Conservation (phyloP, 2,797 vertebrate species). For the Heliangelus exortis region DNA sequence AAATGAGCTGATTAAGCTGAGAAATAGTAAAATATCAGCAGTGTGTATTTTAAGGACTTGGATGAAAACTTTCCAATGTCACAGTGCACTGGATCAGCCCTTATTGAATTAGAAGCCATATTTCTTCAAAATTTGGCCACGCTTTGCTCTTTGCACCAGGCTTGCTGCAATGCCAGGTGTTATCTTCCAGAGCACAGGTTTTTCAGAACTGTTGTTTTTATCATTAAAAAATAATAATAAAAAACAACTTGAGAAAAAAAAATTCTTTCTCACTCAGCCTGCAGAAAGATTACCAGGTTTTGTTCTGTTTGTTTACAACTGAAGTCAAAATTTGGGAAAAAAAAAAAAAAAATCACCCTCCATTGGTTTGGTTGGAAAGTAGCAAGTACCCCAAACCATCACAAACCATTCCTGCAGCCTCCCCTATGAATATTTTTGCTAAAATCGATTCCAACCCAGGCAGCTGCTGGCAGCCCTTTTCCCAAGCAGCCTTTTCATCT, state of each 20-base stretch:
- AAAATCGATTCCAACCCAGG: neutral
- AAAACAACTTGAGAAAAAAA: neutral
- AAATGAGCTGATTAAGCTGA: conserved; percentile 30
- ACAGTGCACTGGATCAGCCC: neutral
- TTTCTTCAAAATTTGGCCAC: neutral
- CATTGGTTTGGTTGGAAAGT: neutral
- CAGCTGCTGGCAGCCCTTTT: neutral
- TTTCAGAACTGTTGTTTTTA: neutral
- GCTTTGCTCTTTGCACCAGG: neutral
- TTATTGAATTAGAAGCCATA: neutral
- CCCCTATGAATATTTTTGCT: neutral
- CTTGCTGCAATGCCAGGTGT: neutral
- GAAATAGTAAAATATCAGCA: neutral
- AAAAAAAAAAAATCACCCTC: neutral
- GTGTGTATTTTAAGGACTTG: neutral
- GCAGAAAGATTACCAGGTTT: neutral
- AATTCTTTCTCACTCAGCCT: neutral
- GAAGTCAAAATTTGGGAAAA: neutral
- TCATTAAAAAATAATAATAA: neutral
- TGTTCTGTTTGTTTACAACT: neutral
- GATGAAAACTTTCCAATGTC: neutral
- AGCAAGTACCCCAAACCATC: neutral
- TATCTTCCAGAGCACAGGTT: neutral
- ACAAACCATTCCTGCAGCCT: neutral
- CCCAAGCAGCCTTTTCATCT: neutral